Evolutionary conservation across 92 coral and sea anemone species (phyloP).

Genomic region (Palythoa grandis): DNA sequence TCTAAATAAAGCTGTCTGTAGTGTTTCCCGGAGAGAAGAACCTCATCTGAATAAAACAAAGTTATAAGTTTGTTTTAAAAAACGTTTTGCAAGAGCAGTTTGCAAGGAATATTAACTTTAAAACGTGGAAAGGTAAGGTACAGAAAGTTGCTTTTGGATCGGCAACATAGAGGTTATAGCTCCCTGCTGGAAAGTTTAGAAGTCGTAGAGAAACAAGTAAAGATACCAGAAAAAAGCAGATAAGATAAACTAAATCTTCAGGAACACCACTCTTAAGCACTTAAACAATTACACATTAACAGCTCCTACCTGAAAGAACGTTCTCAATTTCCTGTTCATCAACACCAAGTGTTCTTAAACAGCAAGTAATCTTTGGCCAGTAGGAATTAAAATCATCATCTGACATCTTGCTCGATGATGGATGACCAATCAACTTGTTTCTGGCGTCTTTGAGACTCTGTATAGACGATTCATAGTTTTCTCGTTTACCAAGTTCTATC

Average conservation of each 20-base stretch:
- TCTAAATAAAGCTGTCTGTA: conserved; percentile 69
- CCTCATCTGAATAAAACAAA: conserved; percentile 52
- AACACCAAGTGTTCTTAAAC: conserved; percentile 71
- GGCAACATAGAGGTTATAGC: too few species aligned
- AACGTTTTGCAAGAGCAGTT: background rate
- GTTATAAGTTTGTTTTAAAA: too few species aligned
- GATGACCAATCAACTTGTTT: conserved; percentile 76
- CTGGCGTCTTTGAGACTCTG: conserved; percentile 59
- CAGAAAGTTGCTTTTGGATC: too few species aligned
- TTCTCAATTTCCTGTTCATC: conserved; percentile 58
- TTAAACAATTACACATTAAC: background rate
- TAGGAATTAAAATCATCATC: conserved; percentile 60
- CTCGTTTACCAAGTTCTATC: conserved; percentile 50
- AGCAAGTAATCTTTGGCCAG: conserved; percentile 56
- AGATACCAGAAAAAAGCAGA: background rate
- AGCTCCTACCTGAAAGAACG: conserved; percentile 53
- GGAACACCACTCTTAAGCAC: background rate
- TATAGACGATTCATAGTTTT: conserved; percentile 62
- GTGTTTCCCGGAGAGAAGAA: conserved; percentile 53
- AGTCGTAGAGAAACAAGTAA: too few species aligned
- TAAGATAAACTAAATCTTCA: background rate
- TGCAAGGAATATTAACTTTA: too few species aligned
- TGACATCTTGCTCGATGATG: conserved; percentile 60
- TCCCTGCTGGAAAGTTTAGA: too few species aligned
- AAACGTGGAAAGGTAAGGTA: too few species aligned